Base-by-base conservation (phyloP, 1,140 invertebrate species). In the Atopsyche davidsoni region DNA sequence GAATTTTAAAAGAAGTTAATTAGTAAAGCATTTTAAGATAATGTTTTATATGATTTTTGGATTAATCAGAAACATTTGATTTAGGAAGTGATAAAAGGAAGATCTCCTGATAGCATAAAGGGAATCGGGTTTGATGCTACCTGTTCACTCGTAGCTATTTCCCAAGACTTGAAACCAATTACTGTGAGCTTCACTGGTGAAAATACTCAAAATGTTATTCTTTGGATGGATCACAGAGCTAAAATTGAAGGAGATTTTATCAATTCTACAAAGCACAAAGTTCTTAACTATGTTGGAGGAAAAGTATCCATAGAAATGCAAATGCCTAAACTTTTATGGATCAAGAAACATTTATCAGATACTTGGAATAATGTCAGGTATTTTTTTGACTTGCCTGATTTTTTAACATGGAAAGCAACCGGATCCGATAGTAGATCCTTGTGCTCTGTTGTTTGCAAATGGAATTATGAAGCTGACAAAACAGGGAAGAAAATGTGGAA, bases 191-290 rank as follows among this genome's bases (percentile, higher is more conserved):
- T 78, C 35, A 78, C 79, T 60, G 84, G 85, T 77, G 76, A 71
- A 28, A 63, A 79, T 62, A 73, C 83, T 36, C 85, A 87, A 66
- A 95, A 98, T 69, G 77, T 98, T 18, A 89, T 98, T 23, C 81
- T 97, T 69, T 98, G 95, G 95, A 87, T 97, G 90, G 95, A 98
- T 67, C 94, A 98, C 64, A 73, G 95, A 59, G 94, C 94, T 2
- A 70, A 79, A 14, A 65, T 78, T 35, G 87, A 97, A 75, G 88
- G 92, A 0, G 76, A 82, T 13, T 70, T 79, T 14, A 96, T 98
- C 10, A 97, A 96, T 65, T 73, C 71, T 21, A 80, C 79, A 1
- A 70, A 79, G 13, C 86, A 96, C 72, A 62, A 78, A 17, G 79
- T 94, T 7, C 73, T 98, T 1, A 77, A 85, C 53, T 91, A 86